Evolutionary conservation across 2,113 vertebrate species (phyloP), one percentile per base, ranked within the genome.

Genomic region (Sminthopsis crassicaudata): DNA sequence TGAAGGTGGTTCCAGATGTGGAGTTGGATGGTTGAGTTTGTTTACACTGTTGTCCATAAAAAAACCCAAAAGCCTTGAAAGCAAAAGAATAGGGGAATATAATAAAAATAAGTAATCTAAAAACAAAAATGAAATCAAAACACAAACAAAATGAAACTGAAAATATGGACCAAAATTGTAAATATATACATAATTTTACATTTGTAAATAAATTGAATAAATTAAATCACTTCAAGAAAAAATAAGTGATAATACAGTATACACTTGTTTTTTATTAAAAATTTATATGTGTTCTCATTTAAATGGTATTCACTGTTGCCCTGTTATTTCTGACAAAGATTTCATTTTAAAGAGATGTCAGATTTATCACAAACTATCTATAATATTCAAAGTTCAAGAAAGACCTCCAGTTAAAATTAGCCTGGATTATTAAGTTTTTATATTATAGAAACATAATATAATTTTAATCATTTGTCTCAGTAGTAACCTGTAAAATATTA

Each of bases 31-130:
- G 99, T 88, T 99, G 99, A 76, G 99, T 99, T 98, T 99, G 99
- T 97, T 98, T 99, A 98, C 99, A 99, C 94, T 99, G 99, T 92
- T 99, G 98, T 99, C 98, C 99, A 84, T 99, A 99, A 99, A 99
- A 99, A 99, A 99, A 99, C 99, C 99, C 99, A 99, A 99, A 99
- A 97, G 99, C 99, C 99, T 99, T 98, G 98, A 99, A 98, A 99
- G 99, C 98, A 97, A 95, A 97, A 96, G 95, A 97, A 97, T 94
- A 93, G 93, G 93, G 89, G 90, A 93, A 93, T 46, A 91, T 94
- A 94, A 96, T 53, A 94, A 96, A 90, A 94, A 95, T 95, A 97
- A 97, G 93, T 97, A 96, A 93, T 91, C 91, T 92, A 97, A 95
- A 91, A 90, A 90, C 51, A 91, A 93, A 94, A 93, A 95, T 97